These are phyloP conservation scores for Vipera latastei DNA, from an alignment of 2,797 vertebrate genomes.

Conservation along the genomic window DNA sequence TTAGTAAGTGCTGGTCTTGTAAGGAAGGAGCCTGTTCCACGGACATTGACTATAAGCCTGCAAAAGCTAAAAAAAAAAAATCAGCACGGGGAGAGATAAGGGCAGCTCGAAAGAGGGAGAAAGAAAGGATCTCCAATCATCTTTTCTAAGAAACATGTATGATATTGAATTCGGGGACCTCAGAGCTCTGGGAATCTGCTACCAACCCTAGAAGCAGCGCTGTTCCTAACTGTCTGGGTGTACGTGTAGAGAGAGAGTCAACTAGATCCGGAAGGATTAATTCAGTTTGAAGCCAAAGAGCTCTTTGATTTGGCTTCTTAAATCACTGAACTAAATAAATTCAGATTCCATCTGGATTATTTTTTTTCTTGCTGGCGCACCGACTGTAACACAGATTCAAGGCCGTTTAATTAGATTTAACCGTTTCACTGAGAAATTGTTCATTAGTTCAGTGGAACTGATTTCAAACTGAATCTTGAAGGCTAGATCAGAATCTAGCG, in stretches of 20 bases:
- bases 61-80: too few species aligned
- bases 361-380: not conserved
- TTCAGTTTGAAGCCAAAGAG: not conserved
- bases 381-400: not conserved
- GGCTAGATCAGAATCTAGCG: not conserved
- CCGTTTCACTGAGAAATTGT: not conserved
- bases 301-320: not conserved
- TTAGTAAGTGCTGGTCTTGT: conserved; percentile 8
- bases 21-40: not conserved
- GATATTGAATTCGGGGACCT: not conserved
- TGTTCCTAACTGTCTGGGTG: not conserved
- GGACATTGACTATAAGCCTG: not conserved
- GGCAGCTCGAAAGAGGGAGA: not conserved
- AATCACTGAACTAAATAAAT: not conserved
- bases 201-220: not conserved
- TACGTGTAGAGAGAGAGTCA: not conserved
- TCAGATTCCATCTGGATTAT: not conserved
- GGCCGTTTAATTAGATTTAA: not conserved
- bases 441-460: not conserved
- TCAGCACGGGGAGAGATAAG: not conserved
- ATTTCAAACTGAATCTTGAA: not conserved
- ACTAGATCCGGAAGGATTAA: not conserved
- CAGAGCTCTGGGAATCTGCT: not conserved
- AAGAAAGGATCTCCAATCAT: not conserved
- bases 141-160: not conserved